These are phyloP conservation scores for Enteromius viviparus DNA, from an alignment of 2,797 vertebrate species.

Conservation along the genomic window DNA sequence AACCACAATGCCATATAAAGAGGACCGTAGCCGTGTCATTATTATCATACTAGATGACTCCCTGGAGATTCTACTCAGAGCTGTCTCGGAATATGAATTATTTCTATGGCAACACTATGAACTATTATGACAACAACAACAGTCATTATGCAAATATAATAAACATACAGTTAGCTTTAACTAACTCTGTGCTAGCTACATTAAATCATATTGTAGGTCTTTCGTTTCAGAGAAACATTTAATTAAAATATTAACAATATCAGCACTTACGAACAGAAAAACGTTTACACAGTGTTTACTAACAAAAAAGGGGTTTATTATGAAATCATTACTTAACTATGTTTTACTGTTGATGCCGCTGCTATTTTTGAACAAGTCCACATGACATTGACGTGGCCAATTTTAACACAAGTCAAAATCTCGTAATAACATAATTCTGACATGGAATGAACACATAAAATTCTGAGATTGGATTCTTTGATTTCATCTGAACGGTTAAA, in stretches of 20 bases:
- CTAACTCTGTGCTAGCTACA: neutral
- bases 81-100: neutral
- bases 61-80: neutral
- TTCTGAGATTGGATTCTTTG: neutral
- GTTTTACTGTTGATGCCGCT: neutral
- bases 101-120: neutral
- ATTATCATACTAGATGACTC: neutral
- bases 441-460: neutral
- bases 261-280: neutral
- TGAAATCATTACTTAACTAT: neutral
- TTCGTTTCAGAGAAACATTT: neutral
- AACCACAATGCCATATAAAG: neutral
- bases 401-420: neutral
- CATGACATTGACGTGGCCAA: neutral
- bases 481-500: constrained; percentile 10
- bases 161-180: neutral
- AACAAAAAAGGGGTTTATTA: too few species aligned
- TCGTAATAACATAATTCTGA: neutral
- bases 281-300: too few species aligned
- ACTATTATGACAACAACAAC: neutral
- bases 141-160: neutral
- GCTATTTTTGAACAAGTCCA: neutral
- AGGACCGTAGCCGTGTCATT: neutral
- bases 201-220: neutral
- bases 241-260: neutral